Evolutionary conservation across 2,113 vertebrate genomes (phyloP), one percentile per base, ranked within the genome.

Genomic region (Halcyon malimbica): DNA sequence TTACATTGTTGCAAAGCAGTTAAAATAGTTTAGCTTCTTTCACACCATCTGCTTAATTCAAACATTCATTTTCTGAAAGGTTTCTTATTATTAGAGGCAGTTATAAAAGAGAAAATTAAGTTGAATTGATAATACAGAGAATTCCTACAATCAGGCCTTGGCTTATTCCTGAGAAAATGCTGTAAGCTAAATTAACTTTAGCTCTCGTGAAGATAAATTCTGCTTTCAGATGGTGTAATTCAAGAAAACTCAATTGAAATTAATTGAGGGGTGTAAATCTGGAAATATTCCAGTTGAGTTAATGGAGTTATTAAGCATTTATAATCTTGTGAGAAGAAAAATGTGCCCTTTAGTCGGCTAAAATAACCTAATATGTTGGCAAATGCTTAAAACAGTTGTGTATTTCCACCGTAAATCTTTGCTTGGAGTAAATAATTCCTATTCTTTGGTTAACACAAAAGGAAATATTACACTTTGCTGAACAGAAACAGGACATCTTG

Each of bases 231-330:
- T 63, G 29, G 63, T 87, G 89, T 70, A 92, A 94, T 79, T 94
- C 80, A 92, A 93, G 65, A 89, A 95, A 96, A 95, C 82, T 89
- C 92, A 91, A 94, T 79, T 94, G 86, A 91, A 96, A 96, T 94
- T 91, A 94, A 96, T 91, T 94, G 81, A 74, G 23, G 78, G 83
- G n/a, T 83, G 33, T 89, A 93, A 92, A 94, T 94, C 91, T 93
- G 94, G 95, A 96, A 95, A 70, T 69, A 94, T 50, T 95, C 87
- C 94, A 95, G 59, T 35, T 50, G 78, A 92, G 91, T 89, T 85
- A 74, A 85, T 85, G 37, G 67, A 92, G 50, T 89, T 96, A 95
- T 92, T 94, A 95, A 91, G 91, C 65, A 82, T 89, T 94, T 93
- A 74, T 92, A 93, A 91, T 89, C 89, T 91, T 70, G 23, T 69